Percentiles rank a stretch among this genome's conserved stretches.
Evolutionary conservation across 2,113 vertebrate species (phyloP).

Genomic region (Takifugu bimaculatus): DNA sequence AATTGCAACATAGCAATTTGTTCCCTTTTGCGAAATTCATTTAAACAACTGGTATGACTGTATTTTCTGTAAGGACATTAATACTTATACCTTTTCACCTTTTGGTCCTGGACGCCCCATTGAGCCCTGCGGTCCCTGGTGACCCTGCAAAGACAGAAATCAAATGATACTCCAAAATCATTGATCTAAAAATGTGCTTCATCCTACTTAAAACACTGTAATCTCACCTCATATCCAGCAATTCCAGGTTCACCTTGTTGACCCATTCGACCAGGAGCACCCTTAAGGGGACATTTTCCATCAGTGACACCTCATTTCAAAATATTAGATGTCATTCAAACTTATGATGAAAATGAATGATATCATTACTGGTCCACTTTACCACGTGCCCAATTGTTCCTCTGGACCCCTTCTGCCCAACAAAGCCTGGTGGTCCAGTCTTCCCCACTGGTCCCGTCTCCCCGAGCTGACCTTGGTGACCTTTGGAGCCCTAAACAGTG

Average conservation of each 20-base stretch:
- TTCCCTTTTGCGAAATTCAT: too few relatives aligned
- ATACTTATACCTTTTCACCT: constrained; percentile 89
- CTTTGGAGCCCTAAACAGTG: constrained; percentile 86
- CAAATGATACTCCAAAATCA: not conserved
- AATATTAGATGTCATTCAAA: not conserved
- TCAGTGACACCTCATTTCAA: not conserved
- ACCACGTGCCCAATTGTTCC: constrained; percentile 94
- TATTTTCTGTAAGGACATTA: constrained; percentile 8
- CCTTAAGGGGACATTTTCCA: constrained; percentile 65
- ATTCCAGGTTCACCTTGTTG: constrained; percentile 90
- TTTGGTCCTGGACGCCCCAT: constrained; percentile 87
- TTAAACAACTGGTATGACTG: too few relatives aligned
- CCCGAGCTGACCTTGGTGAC: constrained; percentile 88
- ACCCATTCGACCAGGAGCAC: constrained; percentile 91
- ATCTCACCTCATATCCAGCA: constrained; percentile 86
- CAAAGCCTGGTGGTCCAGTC: constrained; percentile 81
- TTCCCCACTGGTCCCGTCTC: constrained; percentile 87
- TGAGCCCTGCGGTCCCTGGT: constrained; percentile 82
- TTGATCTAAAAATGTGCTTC: not conserved
- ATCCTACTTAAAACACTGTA: not conserved
- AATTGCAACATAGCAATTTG: too few relatives aligned
- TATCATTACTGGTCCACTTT: constrained; percentile 56
- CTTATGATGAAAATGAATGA: not conserved
- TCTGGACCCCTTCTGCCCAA: constrained; percentile 93
- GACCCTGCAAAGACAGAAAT: constrained; percentile 78